Evolutionary conservation across 2,113 vertebrate genomes (phyloP).

Genomic region (Myiagra hebetior): DNA sequence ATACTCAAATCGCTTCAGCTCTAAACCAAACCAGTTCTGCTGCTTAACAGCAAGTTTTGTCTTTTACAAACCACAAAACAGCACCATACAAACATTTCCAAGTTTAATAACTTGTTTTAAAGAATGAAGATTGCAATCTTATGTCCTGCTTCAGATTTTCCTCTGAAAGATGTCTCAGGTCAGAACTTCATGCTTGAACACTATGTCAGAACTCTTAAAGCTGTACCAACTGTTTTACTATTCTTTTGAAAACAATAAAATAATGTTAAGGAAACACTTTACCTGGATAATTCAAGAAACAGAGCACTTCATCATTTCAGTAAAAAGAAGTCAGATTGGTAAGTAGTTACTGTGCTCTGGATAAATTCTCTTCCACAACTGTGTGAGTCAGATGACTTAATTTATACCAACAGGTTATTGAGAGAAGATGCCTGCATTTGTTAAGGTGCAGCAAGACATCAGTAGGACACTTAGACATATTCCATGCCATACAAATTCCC

Average conservation of each 20-base stretch:
- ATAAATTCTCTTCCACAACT: not conserved
- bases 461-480: not conserved
- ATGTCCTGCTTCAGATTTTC: not conserved
- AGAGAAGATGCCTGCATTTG: not conserved
- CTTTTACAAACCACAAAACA: not conserved
- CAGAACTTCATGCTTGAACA: not conserved
- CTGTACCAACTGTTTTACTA: not conserved
- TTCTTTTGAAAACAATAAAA: not conserved
- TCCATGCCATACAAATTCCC: not conserved
- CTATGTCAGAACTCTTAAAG: not conserved
- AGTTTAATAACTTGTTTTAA: not conserved
- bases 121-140: not conserved
- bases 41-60: not conserved
- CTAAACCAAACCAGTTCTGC: not conserved
- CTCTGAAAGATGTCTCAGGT: not conserved
- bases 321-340: not conserved
- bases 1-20: not conserved
- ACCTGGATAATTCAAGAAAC: not conserved
- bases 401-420: not conserved
- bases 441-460: not conserved
- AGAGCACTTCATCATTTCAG: not conserved
- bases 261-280: not conserved
- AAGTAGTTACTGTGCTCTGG: not conserved
- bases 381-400: not conserved
- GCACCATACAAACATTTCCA: not conserved